Evolutionary conservation across 2,888 invertebrate species (phyloP).

Genomic region (Philereme vetulata): DNA sequence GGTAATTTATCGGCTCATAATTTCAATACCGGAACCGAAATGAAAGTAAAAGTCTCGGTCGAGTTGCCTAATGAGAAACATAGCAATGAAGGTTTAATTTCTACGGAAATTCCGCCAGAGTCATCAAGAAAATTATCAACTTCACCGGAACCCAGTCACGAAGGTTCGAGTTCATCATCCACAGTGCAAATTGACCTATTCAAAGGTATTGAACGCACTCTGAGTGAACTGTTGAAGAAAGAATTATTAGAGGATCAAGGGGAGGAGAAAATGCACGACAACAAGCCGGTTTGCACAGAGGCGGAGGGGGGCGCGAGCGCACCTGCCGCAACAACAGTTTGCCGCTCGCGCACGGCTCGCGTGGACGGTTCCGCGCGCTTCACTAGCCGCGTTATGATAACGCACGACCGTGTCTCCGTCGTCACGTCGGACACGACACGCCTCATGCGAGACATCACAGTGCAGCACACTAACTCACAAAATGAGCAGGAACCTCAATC

Average conservation of each 20-base stretch:
- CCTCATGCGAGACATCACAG: slow-evolving; percentile 86
- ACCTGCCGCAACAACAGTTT: slow-evolving; percentile 78
- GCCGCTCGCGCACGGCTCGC: slow-evolving; percentile 81
- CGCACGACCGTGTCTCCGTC: slow-evolving; percentile 90
- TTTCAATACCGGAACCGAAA: slow-evolving; percentile 57
- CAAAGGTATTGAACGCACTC: slow-evolving; percentile 81
- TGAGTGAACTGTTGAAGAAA: slow-evolving; percentile 82
- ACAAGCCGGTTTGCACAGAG: slow-evolving; percentile 72
- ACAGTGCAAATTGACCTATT: slow-evolving; percentile 78
- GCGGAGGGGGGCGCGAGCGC: slow-evolving; percentile 78
- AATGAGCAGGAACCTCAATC: slow-evolving; percentile 67
- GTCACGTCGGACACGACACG: slow-evolving; percentile 90
- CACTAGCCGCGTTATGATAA: slow-evolving; percentile 95
- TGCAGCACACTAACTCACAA: slow-evolving; percentile 87
- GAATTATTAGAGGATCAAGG: slow-evolving; percentile 78
- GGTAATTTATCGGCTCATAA: slow-evolving; percentile 66
- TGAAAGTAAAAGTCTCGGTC: slow-evolving; percentile 69
- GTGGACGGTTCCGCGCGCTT: slow-evolving; percentile 87
- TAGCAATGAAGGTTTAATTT: slow-evolving; percentile 49
- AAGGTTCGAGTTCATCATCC: slow-evolving; percentile 51
- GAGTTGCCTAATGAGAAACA: slow-evolving; percentile 59
- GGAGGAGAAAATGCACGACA: slow-evolving; percentile 76
- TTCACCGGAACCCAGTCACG: slow-evolving; percentile 63
- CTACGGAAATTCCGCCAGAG: slow-evolving; percentile 50
- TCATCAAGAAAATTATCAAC: slow-evolving; percentile 62